Base-by-base conservation (phyloP, 2,888 invertebrate genomes). In the Clostera curtula region DNA sequence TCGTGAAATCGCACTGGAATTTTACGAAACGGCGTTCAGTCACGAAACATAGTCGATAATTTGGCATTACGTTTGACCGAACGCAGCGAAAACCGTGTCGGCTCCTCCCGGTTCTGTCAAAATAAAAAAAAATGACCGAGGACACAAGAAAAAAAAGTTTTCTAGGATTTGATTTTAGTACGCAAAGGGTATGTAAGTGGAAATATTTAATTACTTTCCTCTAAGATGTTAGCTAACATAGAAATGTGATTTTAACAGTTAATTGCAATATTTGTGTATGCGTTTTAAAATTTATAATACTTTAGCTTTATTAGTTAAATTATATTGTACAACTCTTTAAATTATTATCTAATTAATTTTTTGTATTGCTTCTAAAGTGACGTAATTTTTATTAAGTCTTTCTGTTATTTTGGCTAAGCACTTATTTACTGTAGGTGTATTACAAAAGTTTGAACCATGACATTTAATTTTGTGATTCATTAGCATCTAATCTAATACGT, bases 131-230 rank as follows among this genome's bases (percentile, higher is more conserved):
- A 62, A 83, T 83, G 82, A 64, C 53, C 29, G 79, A 67, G 37
- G 70, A 71, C 56, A 53, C 49, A 32, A 60, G 50, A 54, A 68
- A 61, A 42, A 76, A 79, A 64, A 89, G 89, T 48, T 94, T 90
- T 84, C 85, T 95, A 55, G 94, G 94, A 32, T 87, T 95, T 54
- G 95, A 95, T 86, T 88, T 94, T 63, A 94, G 94, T 68, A 94
- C 95, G 10, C 94, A 95, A 79, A 92, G 92, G 89, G 94, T 93
- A 79, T 72, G 80, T 66, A 32, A 27, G 25, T 22, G 22, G 17
- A 25, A 11, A 10, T 30, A 36, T 3, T 28, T 15, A 9, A 1
- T 24, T 25, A 7, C n/a, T 6, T 4, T 2, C 21, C 4, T n/a
- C n/a, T n/a, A n/a, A n/a, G n/a, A n/a, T n/a, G n/a, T n/a, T n/a